Evolutionary conservation across 1,140 invertebrate species (phyloP), one percentile per base, ranked within the genome.

Genomic region (Bombus breviceps): DNA sequence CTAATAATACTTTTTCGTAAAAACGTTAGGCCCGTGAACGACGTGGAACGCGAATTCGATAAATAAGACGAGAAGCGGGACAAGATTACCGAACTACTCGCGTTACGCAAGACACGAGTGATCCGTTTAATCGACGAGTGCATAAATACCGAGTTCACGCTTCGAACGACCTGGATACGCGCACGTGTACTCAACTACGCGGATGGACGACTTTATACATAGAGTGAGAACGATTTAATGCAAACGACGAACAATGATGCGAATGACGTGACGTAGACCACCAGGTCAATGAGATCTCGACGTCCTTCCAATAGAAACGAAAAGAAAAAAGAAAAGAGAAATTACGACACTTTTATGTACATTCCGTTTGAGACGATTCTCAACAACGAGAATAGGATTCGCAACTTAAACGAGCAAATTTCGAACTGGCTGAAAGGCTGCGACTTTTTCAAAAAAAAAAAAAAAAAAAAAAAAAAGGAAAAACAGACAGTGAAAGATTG

Each of bases 201-300:
- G 73, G 85, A 92, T 91, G 89, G 59, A 86, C 83, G 88, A 92
- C 84, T 92, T 93, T 92, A 88, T 92, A 93, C 92, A 92, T 68
- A 88, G 68, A 87, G 89, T 87, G 86, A 92, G 82, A 62, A 91
- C 71, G 86, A 92, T 84, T 81, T 22, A 86, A 91, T 86, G 85
- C 64, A 32, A 47, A 86, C 72, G 79, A 89, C 39, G 64, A 90
- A 87, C 69, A 72, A 86, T 81, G 83, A 89, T 72, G 34, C 59
- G 32, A 62, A 83, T 78, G 74, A 86, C 53, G 57, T 68, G 86
- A 85, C 32, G 28, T 53, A 53, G 47, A 53, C 47, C 47, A 53
- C 18, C 47, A 6, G 47, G 47, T 53, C 47, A 53, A 53, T 53
- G 47, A n/a, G 39, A 64, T 37, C 57, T 62, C 53, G 37, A 88